Percentiles rank a stretch among this genome's conserved stretches.
phyloP scores from a whole-genome alignment of 2,888 invertebrate species.

The Teleiodes luculella region DNA sequence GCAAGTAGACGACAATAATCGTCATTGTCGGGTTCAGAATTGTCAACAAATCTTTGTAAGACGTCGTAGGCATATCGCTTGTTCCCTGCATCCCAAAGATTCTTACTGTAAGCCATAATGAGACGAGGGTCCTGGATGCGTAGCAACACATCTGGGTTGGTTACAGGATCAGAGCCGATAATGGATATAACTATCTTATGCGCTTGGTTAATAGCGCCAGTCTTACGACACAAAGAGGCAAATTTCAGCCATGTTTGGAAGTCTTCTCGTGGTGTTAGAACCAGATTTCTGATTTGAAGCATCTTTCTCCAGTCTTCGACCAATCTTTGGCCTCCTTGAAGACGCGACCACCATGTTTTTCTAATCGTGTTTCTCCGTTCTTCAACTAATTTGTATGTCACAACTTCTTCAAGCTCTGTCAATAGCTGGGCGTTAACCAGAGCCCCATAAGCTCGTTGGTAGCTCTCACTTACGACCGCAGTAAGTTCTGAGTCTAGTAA shows the following conservation, averaged over 20 bases:
- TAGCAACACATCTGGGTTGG: conserved; percentile 82
- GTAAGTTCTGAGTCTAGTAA: conserved; percentile 96
- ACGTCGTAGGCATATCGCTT: conserved; percentile 87
- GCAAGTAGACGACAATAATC: conserved; percentile 80
- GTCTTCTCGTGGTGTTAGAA: conserved; percentile 94
- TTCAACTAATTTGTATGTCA: conserved; percentile 97
- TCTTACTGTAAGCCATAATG: conserved; percentile 96
- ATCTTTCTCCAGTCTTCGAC: conserved; percentile 99
- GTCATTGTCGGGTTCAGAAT: conserved; percentile 69
- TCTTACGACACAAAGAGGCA: conserved; percentile 97
- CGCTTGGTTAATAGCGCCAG: conserved; percentile 90
- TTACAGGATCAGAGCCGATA: conserved; percentile 87
- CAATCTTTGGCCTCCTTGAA: conserved; percentile 95
- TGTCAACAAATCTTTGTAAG: conserved; percentile 86
- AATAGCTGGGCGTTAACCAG: conserved; percentile 98
- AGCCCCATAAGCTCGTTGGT: conserved; percentile 94
- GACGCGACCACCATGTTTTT: conserved; percentile 95
- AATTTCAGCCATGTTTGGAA: conserved; percentile 98
- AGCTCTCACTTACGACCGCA: conserved; percentile 96
- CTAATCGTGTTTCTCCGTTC: conserved; percentile 89
- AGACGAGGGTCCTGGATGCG: conserved; percentile 90
- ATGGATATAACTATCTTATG: conserved; percentile 95
- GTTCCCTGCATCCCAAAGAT: conserved; percentile 92
- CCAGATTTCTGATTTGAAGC: conserved; percentile 95
- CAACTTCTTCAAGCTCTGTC: conserved; percentile 97